A percentile compares a stretch with the other conserved stretches of the same genome.
These are phyloP conservation scores for Euwallacea similis DNA, from an alignment of 1,140 invertebrate genomes.

Conservation along the genomic window DNA sequence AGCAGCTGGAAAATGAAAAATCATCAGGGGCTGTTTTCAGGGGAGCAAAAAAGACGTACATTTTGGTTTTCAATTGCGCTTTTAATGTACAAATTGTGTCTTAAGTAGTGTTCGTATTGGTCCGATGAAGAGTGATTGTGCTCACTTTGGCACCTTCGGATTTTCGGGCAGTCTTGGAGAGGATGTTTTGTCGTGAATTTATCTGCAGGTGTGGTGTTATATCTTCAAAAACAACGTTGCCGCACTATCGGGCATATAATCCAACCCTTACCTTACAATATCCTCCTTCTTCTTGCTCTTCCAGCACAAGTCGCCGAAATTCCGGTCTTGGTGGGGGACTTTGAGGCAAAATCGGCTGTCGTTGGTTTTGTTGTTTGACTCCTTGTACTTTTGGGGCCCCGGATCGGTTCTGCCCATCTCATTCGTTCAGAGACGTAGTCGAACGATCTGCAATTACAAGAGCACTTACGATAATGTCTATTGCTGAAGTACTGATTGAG, in stretches of 20 bases:
- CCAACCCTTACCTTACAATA: too few relatives aligned
- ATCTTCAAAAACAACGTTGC: constrained; percentile 10
- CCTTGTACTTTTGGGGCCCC: constrained; percentile 41
- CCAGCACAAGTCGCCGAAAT: too few relatives aligned
- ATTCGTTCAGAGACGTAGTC: constrained; percentile 20
- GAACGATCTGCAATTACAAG: not conserved
- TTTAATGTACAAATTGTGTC: constrained; percentile 63
- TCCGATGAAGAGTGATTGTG: constrained; percentile 18
- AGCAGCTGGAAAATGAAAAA: constrained; percentile 22
- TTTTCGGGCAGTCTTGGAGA: constrained; percentile 11
- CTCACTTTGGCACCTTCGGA: constrained; percentile 30
- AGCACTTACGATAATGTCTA: not conserved
- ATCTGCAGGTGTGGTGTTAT: constrained; percentile 59
- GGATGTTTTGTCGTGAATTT: constrained; percentile 52
- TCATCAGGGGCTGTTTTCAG: not conserved
- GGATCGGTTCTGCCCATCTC: constrained; percentile 47
- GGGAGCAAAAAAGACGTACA: constrained; percentile 6
- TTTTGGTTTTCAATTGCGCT: constrained; percentile 56
- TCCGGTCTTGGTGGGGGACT: constrained; percentile 24
- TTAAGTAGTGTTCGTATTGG: constrained; percentile 57
- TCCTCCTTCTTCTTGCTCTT: too few relatives aligned
- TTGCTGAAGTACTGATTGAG: not conserved
- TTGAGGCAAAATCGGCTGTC: constrained; percentile 29
- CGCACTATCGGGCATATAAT: too few relatives aligned
- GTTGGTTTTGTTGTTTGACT: constrained; percentile 20